phyloP scores from a whole-genome alignment of 2,888 invertebrate genomes.

The Pandemis heparana region DNA sequence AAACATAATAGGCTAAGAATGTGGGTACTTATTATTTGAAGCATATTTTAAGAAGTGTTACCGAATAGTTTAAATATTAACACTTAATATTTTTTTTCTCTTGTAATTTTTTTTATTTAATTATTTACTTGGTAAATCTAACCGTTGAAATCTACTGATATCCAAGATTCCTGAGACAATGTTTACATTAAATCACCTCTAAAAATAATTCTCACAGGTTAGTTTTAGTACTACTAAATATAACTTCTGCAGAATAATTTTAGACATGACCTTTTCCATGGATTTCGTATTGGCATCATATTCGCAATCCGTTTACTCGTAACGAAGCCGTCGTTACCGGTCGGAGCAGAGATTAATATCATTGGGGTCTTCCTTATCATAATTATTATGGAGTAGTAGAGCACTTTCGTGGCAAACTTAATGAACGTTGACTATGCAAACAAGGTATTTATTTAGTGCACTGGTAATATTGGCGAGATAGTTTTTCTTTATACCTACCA shows the following conservation, averaged over 20 bases:
- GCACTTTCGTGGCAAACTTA: conserved; percentile 60
- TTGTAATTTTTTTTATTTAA: neutral
- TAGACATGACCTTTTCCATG: conserved; percentile 61
- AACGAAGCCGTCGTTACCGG: conserved; percentile 42
- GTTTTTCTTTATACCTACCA: too few relatives aligned
- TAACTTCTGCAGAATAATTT: conserved; percentile 44
- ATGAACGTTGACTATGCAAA: conserved; percentile 59
- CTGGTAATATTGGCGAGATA: neutral
- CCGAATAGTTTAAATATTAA: too few relatives aligned
- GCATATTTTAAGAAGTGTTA: too few relatives aligned
- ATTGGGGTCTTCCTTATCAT: conserved; percentile 53
- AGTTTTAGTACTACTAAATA: neutral
- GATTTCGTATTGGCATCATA: conserved; percentile 40
- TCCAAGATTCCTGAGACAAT: neutral
- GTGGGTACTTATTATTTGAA: too few relatives aligned
- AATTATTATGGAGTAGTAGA: conserved; percentile 49
- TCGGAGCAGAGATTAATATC: conserved; percentile 44
- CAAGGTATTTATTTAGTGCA: conserved; percentile 41
- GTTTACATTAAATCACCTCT: conserved; percentile 4
- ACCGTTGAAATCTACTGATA: neutral
- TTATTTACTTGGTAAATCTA: neutral
- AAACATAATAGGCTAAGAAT: too few relatives aligned
- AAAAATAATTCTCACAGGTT: neutral
- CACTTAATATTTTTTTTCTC: neutral
- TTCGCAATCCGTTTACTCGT: conserved; percentile 44